Base-by-base conservation (phyloP, 2,113 vertebrate species). In the Corythaixoides concolor region DNA sequence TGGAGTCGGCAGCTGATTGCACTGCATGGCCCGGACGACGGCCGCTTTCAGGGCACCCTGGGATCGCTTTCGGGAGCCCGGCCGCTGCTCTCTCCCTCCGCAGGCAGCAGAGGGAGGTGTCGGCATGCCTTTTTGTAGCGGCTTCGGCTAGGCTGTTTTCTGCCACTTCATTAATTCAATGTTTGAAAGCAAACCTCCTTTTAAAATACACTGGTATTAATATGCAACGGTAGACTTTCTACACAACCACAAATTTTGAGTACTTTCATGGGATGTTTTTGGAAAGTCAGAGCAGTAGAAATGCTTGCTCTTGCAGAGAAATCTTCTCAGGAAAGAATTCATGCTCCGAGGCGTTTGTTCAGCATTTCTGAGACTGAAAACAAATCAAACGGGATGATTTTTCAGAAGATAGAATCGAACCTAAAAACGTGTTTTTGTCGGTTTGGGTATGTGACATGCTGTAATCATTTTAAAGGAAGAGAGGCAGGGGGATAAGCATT, bases 81-180 rank as follows among this genome's bases (percentile, higher is more conserved):
- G 39, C 3, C 5, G 26, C 49, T 73, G 80, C 66, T 27, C 41
- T 41, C 53, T 83, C 27, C 8, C 0, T 2, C 49, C 9, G 8
- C 5, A 8, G 56, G 85, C 98, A 98, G 98, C 83, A 98, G 98
- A 98, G 98, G 98, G 98, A 94, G 97, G 82, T 95, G 90, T 98
- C 91, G 94, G 90, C 95, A 97, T 96, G 96, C 95, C 76, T 94
- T 97, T 98, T 69, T n/a, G 37, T 8, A 15, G 33, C 49, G 63
- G 33, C 22, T 49, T 24, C 5, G 35, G 16, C 81, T 88, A 43
- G 26, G 26, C 89, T 72, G 85, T 15, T 55, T 45, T 93, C 77
- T 91, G 15, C 60, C 45, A 7, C 85, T 96, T 93, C 85, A 95
- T 98, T 97, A 97, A 89, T 95, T 96, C 96, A 90, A 7, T 55